Percentiles rank a stretch among this genome's conserved stretches.
Evolutionary conservation across 2,888 invertebrate species (phyloP).

Genomic region (Epistrophella euchroma): DNA sequence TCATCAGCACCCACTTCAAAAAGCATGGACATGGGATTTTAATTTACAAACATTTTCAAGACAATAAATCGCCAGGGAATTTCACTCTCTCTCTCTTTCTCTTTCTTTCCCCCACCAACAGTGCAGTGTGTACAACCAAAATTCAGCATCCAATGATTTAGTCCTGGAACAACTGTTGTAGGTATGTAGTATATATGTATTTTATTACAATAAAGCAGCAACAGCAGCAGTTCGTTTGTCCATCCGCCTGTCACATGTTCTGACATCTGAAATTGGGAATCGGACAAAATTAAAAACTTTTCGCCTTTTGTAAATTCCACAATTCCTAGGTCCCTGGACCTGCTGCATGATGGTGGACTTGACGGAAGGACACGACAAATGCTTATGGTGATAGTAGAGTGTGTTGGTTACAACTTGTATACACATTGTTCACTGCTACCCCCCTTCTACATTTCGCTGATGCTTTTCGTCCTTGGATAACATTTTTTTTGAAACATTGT

Average conservation of each 20-base stretch:
- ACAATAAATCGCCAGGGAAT: constrained; percentile 71
- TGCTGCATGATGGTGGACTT: constrained; percentile 25
- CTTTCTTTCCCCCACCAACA: constrained; percentile 4
- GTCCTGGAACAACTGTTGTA: constrained; percentile 33
- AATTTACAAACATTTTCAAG: constrained; percentile 76
- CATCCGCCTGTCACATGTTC: constrained; percentile 76
- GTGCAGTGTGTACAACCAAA: constrained; percentile 2
- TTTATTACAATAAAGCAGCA: constrained; percentile 30
- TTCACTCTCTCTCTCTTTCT: background rate
- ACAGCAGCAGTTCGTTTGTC: constrained; percentile 74
- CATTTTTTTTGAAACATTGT: constrained; percentile 77
- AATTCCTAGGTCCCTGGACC: constrained; percentile 60
- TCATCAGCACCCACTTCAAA: constrained; percentile 66
- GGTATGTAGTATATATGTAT: background rate
- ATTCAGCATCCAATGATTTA: constrained; percentile 28
- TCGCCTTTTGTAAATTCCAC: constrained; percentile 75
- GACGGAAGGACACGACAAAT: constrained; percentile 21
- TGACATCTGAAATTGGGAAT: constrained; percentile 78
- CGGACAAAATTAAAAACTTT: constrained; percentile 78
- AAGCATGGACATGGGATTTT: constrained; percentile 74
- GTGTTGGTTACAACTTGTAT: constrained; percentile 11
- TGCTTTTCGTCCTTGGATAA: constrained; percentile 63
- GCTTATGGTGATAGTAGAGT: constrained; percentile 25
- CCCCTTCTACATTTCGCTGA: background rate
- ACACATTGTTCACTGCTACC: constrained; percentile 8